Evolutionary conservation across 2,113 vertebrate species (phyloP).

Genomic region (Microcebus ravelobensis): DNA sequence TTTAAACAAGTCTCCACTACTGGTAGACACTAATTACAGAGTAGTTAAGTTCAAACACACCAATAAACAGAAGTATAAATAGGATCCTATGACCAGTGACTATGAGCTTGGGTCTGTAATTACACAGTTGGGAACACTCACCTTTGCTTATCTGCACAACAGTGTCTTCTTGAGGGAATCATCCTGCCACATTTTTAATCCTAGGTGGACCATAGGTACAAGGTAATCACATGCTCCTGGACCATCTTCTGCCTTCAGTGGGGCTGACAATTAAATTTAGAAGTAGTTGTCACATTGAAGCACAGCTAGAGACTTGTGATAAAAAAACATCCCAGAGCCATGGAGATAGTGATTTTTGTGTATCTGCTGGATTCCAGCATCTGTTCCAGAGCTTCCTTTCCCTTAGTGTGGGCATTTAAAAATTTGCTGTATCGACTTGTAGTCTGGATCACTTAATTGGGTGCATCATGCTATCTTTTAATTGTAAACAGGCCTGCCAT

Average conservation of each 20-base stretch:
- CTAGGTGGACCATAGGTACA: neutral
- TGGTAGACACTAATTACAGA: neutral
- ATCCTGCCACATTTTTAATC: neutral
- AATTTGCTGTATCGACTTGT: neutral
- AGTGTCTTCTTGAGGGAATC: neutral
- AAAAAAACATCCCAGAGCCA: neutral
- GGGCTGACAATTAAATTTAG: neutral
- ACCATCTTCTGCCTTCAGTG: neutral
- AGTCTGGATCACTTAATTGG: neutral
- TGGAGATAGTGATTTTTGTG: neutral
- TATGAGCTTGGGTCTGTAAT: neutral
- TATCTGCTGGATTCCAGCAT: neutral
- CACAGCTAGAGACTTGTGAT: neutral
- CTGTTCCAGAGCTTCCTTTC: neutral
- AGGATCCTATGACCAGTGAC: neutral
- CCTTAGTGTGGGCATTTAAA: neutral
- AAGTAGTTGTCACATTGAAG: neutral
- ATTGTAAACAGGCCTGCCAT: constrained; percentile 23
- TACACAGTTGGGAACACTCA: neutral
- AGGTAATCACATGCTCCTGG: neutral
- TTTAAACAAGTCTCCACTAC: neutral
- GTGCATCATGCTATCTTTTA: neutral
- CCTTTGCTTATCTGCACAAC: neutral
- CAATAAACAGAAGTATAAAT: neutral
- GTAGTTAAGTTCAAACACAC: neutral